Percentiles rank a stretch among this genome's conserved stretches.
These are phyloP conservation scores for Notarius quadriscutis DNA, from an alignment of 2,113 vertebrate species.

Conservation along the genomic window DNA sequence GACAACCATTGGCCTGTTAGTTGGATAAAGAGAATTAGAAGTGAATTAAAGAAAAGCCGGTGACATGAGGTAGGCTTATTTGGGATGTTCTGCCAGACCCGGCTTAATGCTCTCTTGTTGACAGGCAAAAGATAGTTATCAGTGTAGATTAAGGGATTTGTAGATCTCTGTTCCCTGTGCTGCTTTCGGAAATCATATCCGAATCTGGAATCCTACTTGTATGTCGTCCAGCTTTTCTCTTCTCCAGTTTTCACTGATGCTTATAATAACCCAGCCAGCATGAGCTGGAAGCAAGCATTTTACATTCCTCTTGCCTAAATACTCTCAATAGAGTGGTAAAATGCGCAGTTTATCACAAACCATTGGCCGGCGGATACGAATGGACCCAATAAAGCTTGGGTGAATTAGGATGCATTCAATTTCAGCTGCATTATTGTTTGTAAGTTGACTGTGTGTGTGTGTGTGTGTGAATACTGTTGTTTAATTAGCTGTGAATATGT, in stretches of 20 bases:
- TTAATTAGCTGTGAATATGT: conserved; percentile 51
- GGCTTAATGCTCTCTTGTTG: conserved; percentile 42
- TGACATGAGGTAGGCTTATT: conserved; percentile 44
- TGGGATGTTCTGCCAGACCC: conserved; percentile 33
- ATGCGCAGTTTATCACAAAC: conserved; percentile 42
- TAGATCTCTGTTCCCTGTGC: conserved; percentile 33
- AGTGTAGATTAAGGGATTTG: conserved; percentile 44
- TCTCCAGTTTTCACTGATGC: background rate
- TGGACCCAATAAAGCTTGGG: conserved; percentile 34
- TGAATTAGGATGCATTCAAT: conserved; percentile 41
- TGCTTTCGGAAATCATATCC: conserved; percentile 24
- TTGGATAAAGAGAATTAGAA: conserved; percentile 9
- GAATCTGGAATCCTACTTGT: conserved; percentile 35
- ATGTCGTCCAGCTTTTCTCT: conserved; percentile 1
- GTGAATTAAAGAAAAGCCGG: conserved; percentile 40
- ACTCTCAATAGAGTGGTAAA: conserved; percentile 27
- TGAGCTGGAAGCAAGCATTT: background rate
- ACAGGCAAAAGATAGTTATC: conserved; percentile 42
- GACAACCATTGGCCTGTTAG: background rate
- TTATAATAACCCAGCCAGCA: background rate
- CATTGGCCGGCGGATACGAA: conserved; percentile 36
- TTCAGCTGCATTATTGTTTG: background rate
- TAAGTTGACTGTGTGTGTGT: conserved; percentile 36
- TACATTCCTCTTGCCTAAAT: background rate
- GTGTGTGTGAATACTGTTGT: conserved; percentile 29